A percentile compares a stretch with the other conserved stretches of the same genome.
Evolutionary conservation across 30 jellyfish, hydroid and myxozoan genomes (phyloP).

Genomic region (Sanderia malayensis): DNA sequence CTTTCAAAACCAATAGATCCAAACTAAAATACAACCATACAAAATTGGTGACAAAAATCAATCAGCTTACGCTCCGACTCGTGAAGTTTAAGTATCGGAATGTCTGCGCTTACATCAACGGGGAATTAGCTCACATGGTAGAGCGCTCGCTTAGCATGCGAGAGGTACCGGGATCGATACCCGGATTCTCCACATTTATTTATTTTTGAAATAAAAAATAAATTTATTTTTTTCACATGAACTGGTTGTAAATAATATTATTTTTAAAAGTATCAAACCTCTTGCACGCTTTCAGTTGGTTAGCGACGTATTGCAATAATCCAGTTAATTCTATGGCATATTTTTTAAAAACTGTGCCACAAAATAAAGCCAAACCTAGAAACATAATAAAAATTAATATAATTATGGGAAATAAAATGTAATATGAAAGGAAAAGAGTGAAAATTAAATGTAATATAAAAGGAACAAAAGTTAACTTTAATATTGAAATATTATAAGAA

Average conservation of each 20-base stretch:
- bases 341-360: conserved; percentile 98
- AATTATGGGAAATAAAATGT: too few species aligned
- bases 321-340: conserved; percentile 90
- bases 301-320: conserved; percentile 91
- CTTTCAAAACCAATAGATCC: conserved; percentile 92
- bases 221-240: not conserved
- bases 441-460: too few species aligned
- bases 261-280: conserved; percentile 58
- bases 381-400: too few species aligned
- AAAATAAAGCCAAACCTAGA: conserved; percentile 91
- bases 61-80: not conserved
- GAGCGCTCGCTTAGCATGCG: conserved; percentile 88
- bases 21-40: conserved; percentile 61
- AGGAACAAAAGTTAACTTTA: too few species aligned
- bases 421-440: too few species aligned
- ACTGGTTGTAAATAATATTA: not conserved
- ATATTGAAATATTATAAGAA: too few species aligned
- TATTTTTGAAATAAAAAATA: not conserved
- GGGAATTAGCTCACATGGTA: conserved; percentile 79
- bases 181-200: conserved; percentile 66
- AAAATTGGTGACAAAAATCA: not conserved
- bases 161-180: conserved; percentile 88
- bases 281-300: conserved; percentile 93
- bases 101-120: not conserved
- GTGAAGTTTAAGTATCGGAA: not conserved